Percentiles rank a stretch among this genome's conserved stretches.
Evolutionary conservation across 2,888 invertebrate species (phyloP).

Genomic region (Cryptocephalus primarius): DNA sequence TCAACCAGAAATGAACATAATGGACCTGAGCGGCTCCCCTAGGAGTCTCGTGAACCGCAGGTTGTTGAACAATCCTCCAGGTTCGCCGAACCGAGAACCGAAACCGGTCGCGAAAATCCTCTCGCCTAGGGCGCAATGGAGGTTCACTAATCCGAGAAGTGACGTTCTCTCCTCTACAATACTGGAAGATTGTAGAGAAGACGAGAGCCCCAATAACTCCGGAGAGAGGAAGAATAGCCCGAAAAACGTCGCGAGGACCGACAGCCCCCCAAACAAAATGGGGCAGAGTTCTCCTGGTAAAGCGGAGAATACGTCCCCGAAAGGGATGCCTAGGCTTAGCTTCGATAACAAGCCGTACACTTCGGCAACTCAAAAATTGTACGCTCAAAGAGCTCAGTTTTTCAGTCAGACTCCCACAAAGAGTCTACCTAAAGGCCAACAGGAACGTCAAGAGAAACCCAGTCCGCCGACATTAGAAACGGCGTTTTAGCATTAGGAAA

Average conservation of each 20-base stretch:
- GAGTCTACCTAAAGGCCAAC: constrained; percentile 9
- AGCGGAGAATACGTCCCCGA: constrained; percentile 9
- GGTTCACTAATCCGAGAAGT: constrained; percentile 63
- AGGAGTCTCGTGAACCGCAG: constrained; percentile 55
- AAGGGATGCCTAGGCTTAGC: constrained; percentile 9
- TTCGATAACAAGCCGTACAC: constrained; percentile 9
- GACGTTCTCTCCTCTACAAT: constrained; percentile 81
- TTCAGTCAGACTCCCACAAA: constrained; percentile 27
- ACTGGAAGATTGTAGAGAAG: constrained; percentile 73
- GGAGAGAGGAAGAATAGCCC: constrained; percentile 40
- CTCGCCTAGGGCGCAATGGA: constrained; percentile 61
- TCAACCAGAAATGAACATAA: constrained; percentile 45
- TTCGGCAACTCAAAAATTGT: constrained; percentile 38
- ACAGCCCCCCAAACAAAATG: constrained; percentile 1
- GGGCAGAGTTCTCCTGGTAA: constrained; percentile 6
- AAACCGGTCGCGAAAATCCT: constrained; percentile 45
- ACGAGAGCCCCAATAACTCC: constrained; percentile 56
- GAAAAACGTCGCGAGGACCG: constrained; percentile 12
- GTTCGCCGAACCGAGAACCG: constrained; percentile 38
- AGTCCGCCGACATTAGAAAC: constrained; percentile 50
- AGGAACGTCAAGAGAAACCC: constrained; percentile 19
- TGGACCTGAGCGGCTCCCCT: constrained; percentile 61
- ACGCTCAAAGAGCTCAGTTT: constrained; percentile 52
- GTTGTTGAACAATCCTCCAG: constrained; percentile 41
- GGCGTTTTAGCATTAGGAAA: constrained; percentile 37